A percentile compares a stretch with the other conserved stretches of the same genome.
Evolutionary conservation across 2,888 invertebrate species (phyloP).

Genomic region (Zaprionus obscuricornis): DNA sequence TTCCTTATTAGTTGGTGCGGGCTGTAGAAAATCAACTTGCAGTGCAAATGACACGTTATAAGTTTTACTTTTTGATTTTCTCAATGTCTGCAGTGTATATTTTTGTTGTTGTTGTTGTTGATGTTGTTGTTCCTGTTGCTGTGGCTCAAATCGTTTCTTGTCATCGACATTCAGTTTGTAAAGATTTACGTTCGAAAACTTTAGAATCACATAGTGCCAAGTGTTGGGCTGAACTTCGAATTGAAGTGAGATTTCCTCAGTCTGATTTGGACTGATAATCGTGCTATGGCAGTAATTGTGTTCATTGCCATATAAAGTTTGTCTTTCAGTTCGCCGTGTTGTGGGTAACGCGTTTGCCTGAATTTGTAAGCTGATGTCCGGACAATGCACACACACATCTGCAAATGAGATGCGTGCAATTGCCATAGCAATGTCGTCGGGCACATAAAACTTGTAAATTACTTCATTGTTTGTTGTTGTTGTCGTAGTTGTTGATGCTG

Average conservation of each 20-base stretch:
- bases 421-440: conserved; percentile 78
- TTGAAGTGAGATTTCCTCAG: conserved; percentile 82
- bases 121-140: conserved; percentile 2
- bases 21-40: conserved; percentile 70
- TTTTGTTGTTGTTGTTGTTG: conserved; percentile 24
- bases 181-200: no score
- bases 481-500: conserved; percentile 2
- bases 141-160: no score
- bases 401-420: conserved; percentile 79
- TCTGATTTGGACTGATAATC: conserved; percentile 84
- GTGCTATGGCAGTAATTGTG: conserved; percentile 84
- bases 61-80: no score
- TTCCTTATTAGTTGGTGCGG: conserved; percentile 35
- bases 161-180: no score
- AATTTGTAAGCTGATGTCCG: conserved; percentile 84
- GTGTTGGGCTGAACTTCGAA: conserved; percentile 85
- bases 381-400: conserved; percentile 83
- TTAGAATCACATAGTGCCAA: conserved; percentile 86
- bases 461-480: conserved; percentile 73
- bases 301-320: conserved; percentile 75
- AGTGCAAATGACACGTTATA: conserved; percentile 66
- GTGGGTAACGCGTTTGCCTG: conserved; percentile 85
- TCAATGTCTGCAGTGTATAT: no score
- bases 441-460: conserved; percentile 85
- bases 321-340: conserved; percentile 2